phyloP scores from a whole-genome alignment of 2,888 invertebrate genomes.

The Conops quadrifasciatus region DNA sequence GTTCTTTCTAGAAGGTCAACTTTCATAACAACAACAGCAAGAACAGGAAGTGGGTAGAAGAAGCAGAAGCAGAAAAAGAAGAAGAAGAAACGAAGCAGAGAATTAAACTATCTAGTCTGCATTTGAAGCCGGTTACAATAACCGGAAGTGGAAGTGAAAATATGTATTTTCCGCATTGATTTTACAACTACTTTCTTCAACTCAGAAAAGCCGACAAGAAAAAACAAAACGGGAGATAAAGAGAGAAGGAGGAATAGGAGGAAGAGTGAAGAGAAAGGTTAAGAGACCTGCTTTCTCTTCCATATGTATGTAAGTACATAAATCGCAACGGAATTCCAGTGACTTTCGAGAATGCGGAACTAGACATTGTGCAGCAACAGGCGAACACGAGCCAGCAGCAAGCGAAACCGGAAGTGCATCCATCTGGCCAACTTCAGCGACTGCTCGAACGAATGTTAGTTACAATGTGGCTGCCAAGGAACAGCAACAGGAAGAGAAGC shows the following conservation, averaged over 20 bases:
- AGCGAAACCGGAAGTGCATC: constrained; percentile 55
- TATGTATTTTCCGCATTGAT: background rate
- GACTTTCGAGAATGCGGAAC: constrained; percentile 56
- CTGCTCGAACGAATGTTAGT: too few species aligned
- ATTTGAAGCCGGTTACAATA: constrained; percentile 3
- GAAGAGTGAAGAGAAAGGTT: too few species aligned
- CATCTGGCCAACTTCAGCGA: background rate
- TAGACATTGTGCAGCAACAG: constrained; percentile 58
- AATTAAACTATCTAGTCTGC: background rate
- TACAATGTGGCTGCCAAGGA: too few species aligned
- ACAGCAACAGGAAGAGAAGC: background rate
- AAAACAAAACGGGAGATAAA: background rate
- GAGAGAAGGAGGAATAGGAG: too few species aligned
- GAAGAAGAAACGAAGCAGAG: background rate
- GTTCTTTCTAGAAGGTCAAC: too few species aligned
- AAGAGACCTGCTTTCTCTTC: background rate
- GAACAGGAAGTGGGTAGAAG: too few species aligned
- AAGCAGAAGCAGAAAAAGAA: background rate
- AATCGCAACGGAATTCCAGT: constrained; percentile 39
- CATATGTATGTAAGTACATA: background rate
- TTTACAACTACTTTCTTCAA: background rate
- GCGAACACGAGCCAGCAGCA: constrained; percentile 49
- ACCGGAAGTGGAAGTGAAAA: constrained; percentile 9
- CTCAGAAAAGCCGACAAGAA: background rate
- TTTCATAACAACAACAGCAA: too few species aligned